Evolutionary conservation across 2,113 vertebrate genomes (phyloP).

Genomic region (Thalassarche chlororhynchos): DNA sequence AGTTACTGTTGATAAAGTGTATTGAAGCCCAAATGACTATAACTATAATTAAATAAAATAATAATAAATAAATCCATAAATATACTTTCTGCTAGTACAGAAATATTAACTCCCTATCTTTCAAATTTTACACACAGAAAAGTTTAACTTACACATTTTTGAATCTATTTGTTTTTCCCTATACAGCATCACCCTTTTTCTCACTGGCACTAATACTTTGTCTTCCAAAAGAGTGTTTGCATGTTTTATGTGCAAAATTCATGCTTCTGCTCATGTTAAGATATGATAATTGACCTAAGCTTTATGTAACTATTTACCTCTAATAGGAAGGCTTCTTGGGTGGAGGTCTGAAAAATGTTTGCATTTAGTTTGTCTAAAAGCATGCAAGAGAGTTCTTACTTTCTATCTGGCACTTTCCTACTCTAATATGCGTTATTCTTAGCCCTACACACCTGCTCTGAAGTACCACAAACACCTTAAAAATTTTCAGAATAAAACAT

Average conservation of each 20-base stretch:
- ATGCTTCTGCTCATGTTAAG: not conserved
- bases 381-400: not conserved
- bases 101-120: not conserved
- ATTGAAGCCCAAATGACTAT: not conserved
- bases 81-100: not conserved
- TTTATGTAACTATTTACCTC: not conserved
- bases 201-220: not conserved
- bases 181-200: not conserved
- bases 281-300: not conserved
- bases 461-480: not conserved
- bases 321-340: not conserved
- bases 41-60: not conserved
- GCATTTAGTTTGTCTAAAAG: not conserved
- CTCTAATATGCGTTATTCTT: not conserved
- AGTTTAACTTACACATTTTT: not conserved
- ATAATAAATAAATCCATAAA: not conserved
- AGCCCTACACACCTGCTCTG: not conserved
- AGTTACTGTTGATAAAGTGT: not conserved
- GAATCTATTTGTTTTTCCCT: not conserved
- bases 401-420: not conserved
- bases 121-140: not conserved
- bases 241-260: not conserved
- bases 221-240: not conserved
- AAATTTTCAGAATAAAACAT: not conserved
- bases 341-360: not conserved